Percentiles rank a stretch among this genome's conserved stretches.
Conservation (phyloP, 2,113 vertebrate species). For the Cyanoderma ruficeps region DNA sequence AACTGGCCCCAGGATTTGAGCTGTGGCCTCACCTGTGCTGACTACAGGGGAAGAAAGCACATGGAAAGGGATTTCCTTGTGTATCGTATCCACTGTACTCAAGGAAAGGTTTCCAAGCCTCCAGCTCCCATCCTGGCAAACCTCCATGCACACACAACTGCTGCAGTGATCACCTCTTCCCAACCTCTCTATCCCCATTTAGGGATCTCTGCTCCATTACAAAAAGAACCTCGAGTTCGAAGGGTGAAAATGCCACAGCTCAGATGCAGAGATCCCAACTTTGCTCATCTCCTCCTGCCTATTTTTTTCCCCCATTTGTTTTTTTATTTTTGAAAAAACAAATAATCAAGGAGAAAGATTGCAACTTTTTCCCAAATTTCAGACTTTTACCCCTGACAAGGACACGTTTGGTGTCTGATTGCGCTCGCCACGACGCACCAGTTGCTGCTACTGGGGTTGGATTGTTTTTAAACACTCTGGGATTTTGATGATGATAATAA, state of each 20-base stretch:
- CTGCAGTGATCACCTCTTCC: neutral
- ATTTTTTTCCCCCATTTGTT: too few species aligned
- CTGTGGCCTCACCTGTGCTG: neutral
- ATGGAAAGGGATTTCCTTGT: neutral
- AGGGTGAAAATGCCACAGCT: neutral
- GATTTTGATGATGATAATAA: conserved; percentile 53
- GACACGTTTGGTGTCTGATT: neutral
- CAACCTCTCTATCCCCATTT: rapidly evolving
- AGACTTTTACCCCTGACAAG: neutral
- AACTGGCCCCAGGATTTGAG: neutral
- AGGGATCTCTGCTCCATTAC: rapidly evolving
- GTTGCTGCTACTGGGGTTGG: neutral
- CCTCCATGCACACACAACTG: neutral
- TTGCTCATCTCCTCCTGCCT: neutral
- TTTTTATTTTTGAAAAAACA: neutral
- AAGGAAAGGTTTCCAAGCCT: neutral
- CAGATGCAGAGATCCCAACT: neutral
- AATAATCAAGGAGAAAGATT: neutral
- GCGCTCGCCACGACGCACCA: rapidly evolving
- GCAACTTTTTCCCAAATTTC: neutral
- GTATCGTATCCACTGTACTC: rapidly evolving
- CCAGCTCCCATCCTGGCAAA: neutral
- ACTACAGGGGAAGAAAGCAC: neutral
- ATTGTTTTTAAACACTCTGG: conserved; percentile 56
- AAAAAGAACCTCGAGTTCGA: rapidly evolving